Conservation (phyloP, 2,797 vertebrate species). For the Nannoperca australis region DNA sequence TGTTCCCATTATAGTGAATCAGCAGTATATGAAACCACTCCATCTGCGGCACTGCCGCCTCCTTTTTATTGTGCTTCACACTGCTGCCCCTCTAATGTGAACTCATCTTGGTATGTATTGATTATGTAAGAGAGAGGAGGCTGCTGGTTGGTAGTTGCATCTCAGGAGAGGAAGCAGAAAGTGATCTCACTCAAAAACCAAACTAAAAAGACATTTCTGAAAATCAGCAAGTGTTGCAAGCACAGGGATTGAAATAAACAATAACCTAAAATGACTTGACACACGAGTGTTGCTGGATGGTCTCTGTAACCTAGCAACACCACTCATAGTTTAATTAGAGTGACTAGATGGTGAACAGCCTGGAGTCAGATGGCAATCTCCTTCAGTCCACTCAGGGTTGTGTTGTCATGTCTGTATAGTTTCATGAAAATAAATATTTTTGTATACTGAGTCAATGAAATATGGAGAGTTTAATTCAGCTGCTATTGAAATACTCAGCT, state of each 20-base stretch:
- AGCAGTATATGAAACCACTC: conserved; percentile 68
- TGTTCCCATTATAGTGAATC: conserved; percentile 67
- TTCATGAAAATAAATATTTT: conserved; percentile 7
- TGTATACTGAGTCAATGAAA: neutral
- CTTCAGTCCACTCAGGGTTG: conserved; percentile 14
- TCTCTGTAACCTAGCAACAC: conserved; percentile 51
- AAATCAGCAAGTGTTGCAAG: conserved; percentile 8
- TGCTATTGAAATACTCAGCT: neutral
- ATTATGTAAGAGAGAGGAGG: conserved; percentile 30
- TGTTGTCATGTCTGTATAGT: conserved; percentile 21
- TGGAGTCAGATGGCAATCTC: conserved; percentile 32
- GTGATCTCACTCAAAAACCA: conserved; percentile 1
- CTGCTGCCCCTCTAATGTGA: conserved; percentile 32
- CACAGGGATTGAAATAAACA: conserved; percentile 23
- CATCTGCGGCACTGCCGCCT: conserved; percentile 63
- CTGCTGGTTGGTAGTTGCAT: conserved; percentile 11
- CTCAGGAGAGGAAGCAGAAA: conserved; percentile 4
- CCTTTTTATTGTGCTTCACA: conserved; percentile 51
- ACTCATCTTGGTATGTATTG: conserved; percentile 54
- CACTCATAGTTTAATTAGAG: conserved; percentile 55
- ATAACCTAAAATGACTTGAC: conserved; percentile 19
- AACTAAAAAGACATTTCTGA: neutral
- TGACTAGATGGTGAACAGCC: conserved; percentile 17
- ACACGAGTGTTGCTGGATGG: conserved; percentile 21
- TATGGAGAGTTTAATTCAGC: conserved; percentile 1